A percentile compares a stretch with the other conserved stretches of the same genome.
Evolutionary conservation across 2,888 invertebrate species (phyloP).

Genomic region (Diogma glabrata): DNA sequence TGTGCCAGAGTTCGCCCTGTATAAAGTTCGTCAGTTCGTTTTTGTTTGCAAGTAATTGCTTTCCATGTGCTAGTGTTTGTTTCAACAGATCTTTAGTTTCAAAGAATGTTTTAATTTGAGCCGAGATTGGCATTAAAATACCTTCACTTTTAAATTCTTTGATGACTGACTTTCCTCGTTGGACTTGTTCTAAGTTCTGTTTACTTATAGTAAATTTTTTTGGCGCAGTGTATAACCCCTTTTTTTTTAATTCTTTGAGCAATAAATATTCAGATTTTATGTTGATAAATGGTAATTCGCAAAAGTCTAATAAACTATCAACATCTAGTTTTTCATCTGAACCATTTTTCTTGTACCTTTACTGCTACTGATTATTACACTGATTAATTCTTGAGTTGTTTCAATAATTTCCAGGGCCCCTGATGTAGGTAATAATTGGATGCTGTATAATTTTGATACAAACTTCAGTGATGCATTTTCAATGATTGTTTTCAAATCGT

Average conservation of each 20-base stretch:
- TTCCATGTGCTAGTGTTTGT: neutral
- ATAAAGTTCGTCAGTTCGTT: neutral
- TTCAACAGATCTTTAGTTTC: neutral
- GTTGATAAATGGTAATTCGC: neutral
- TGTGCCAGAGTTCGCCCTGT: neutral
- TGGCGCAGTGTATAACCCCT: neutral
- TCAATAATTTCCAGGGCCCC: neutral
- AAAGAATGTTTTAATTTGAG: neutral
- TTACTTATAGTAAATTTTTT: neutral
- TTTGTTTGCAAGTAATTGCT: neutral
- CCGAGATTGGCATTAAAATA: neutral
- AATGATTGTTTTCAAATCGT: too few species aligned
- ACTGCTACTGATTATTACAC: neutral
- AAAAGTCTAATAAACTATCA: neutral
- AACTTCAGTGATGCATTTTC: too few species aligned
- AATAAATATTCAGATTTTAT: too few species aligned
- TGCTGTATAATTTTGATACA: neutral
- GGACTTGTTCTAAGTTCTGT: neutral
- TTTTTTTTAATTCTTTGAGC: too few species aligned
- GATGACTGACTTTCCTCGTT: neutral
- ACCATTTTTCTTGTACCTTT: neutral
- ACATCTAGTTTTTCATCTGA: neutral
- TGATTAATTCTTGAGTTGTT: neutral
- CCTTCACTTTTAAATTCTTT: neutral
- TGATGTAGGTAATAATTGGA: neutral